Evolutionary conservation across 2,888 invertebrate genomes (phyloP), one percentile per base, ranked within the genome.

Genomic region (Caenorhabditis doughertyi): DNA sequence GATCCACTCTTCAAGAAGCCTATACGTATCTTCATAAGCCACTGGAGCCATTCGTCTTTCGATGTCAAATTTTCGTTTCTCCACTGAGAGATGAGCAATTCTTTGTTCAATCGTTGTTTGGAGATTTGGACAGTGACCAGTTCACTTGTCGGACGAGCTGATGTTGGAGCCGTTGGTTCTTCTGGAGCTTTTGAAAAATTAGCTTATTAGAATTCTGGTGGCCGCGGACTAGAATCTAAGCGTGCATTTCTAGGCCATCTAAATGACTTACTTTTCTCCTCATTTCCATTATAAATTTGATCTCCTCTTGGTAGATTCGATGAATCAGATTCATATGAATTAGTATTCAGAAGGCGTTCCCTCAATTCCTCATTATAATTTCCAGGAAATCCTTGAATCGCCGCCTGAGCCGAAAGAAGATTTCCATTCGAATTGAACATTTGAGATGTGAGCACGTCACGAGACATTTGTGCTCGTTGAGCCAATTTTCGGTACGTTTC

Each of bases 1-100:
- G 97, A 97, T 0, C 97, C 97, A 92, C 64, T 64, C 67, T 97
- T 97, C 9, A 99, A 94, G 35, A 99, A 93, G 67, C 97, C 97
- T 84, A 97, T 96, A 81, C 97, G 96, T 79, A 99, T 94, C 53
- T 96, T 94, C 53, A 96, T 94, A 65, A 98, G 93, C 99, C 98
- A 99, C 92, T 98, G 98, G 58, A 97, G 94, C 99, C 99, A 99
- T 93, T 99, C 99, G 89, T 99, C 98, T 92, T 85, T 85, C 32
- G 88, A 83, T 27, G 84, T 53, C 55, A 82, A 25, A 55, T 53
- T 55, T 25, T 82, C 82, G n/a, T 81, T 76, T 27, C 55, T 71
- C 83, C 84, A 84, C 21, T 58, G 67, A 21, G 44, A 56, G 3
- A 65, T 32, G 16, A 70, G 27, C 11, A 82, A 67, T 39, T 85